Conservation (phyloP, 2,113 vertebrate species). For the Chitala chitala region DNA sequence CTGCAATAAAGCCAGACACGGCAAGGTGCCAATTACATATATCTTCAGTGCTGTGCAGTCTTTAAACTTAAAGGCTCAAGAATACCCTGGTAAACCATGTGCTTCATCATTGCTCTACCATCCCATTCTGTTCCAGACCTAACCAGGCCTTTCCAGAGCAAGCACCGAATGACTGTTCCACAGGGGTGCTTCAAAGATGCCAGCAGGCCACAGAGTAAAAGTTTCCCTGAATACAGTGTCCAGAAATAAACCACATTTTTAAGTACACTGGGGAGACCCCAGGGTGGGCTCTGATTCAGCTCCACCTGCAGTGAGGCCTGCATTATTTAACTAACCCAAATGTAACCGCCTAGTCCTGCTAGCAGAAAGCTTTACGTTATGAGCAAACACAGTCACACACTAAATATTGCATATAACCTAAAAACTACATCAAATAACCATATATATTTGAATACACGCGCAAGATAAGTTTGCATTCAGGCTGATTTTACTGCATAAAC, state of each 20-base stretch:
- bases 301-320: background rate
- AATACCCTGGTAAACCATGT: too few species aligned
- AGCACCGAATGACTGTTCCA: too few species aligned
- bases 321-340: background rate
- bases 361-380: background rate
- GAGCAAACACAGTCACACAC: background rate
- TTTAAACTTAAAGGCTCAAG: too few species aligned
- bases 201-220: background rate
- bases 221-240: background rate
- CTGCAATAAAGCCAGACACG: background rate
- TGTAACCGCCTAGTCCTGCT: background rate
- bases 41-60: background rate
- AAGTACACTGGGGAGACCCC: background rate
- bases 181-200: background rate
- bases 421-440: too few species aligned
- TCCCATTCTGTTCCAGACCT: too few species aligned
- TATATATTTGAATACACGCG: too few species aligned
- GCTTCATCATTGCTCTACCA: too few species aligned
- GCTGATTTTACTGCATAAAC: too few species aligned
- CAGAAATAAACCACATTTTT: background rate
- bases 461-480: too few species aligned
- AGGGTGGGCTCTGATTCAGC: background rate
- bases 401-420: too few species aligned
- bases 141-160: background rate
- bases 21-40: background rate